A percentile compares a stretch with the other conserved stretches of the same genome.
Evolutionary conservation across 2,888 invertebrate genomes (phyloP).

Genomic region (Clivina fossor): DNA sequence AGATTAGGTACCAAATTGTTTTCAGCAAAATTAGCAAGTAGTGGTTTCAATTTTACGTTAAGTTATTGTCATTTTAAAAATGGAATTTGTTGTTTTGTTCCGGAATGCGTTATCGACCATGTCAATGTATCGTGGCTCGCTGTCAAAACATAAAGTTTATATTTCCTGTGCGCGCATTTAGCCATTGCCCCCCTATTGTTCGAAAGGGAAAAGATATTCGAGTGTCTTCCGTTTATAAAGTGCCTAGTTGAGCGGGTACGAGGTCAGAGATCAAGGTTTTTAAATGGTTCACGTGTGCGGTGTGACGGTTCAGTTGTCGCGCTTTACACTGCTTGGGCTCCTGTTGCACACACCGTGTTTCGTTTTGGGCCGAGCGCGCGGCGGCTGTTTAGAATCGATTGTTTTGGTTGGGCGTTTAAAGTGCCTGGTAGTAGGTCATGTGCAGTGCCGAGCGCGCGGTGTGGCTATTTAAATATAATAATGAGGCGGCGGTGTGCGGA

Average conservation of each 20-base stretch:
- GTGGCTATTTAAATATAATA: slow-evolving; percentile 34
- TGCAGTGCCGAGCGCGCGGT: too few species aligned
- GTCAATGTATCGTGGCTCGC: too few species aligned
- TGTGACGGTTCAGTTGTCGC: not conserved
- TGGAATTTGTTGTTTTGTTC: too few species aligned
- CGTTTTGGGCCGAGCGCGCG: not conserved
- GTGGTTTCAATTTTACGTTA: too few species aligned
- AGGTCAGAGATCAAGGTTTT: slow-evolving; percentile 13
- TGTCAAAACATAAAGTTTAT: too few species aligned
- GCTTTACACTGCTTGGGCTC: not conserved
- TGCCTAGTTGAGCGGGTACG: not conserved
- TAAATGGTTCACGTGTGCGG: slow-evolving; percentile 7
- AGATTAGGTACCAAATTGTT: too few species aligned
- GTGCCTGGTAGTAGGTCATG: slow-evolving; percentile 28
- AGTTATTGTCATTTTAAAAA: too few species aligned
- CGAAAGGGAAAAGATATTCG: slow-evolving; percentile 1
- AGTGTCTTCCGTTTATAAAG: not conserved
- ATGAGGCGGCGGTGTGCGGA: too few species aligned
- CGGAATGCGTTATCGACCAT: too few species aligned
- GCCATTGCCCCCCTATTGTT: slow-evolving; percentile 12
- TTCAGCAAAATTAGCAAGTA: too few species aligned
- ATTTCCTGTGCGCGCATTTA: too few species aligned
- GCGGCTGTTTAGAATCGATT: slow-evolving; percentile 24
- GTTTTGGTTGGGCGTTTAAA: slow-evolving; percentile 29
- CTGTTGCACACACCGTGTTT: too few species aligned